A percentile compares a stretch with the other conserved stretches of the same genome.
Conservation (phyloP, 2,797 vertebrate species). For the Schizothorax lantsangensis region DNA sequence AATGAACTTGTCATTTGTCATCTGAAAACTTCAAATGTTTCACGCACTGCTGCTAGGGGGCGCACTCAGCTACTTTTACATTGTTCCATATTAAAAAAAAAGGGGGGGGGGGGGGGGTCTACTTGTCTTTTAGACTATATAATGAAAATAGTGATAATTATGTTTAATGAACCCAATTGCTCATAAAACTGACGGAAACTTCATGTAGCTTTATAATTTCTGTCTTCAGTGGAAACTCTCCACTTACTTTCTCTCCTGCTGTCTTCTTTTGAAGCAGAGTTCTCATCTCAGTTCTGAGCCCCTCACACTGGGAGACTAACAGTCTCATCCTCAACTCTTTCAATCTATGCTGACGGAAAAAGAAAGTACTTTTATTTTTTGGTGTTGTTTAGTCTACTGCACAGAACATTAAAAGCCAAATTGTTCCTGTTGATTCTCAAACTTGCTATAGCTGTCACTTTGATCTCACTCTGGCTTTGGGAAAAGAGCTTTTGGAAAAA, state of each 20-base stretch:
- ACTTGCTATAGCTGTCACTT: not conserved
- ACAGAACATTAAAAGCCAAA: not conserved
- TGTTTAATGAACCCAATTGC: slow-evolving; percentile 30
- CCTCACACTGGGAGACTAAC: slow-evolving; percentile 26
- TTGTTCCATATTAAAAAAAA: not conserved
- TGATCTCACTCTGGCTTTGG: not conserved
- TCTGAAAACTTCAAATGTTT: too few species aligned
- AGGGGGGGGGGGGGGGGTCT: not conserved
- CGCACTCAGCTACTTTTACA: not conserved
- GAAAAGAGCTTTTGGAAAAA: slow-evolving; percentile 15
- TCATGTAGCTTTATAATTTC: not conserved
- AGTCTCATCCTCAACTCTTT: not conserved
- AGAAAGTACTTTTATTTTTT: not conserved
- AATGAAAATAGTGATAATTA: slow-evolving; percentile 10
- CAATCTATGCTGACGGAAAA: not conserved
- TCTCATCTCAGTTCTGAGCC: slow-evolving; percentile 4
- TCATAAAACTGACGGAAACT: slow-evolving; percentile 13
- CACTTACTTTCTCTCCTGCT: slow-evolving; percentile 11
- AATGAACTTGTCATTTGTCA: too few species aligned
- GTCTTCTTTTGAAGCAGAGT: slow-evolving; percentile 25
- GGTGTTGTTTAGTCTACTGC: slow-evolving; percentile 32
- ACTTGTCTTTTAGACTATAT: slow-evolving; percentile 10
- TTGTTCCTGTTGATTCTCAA: slow-evolving; percentile 14
- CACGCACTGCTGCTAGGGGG: not conserved
- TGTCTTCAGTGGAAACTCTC: slow-evolving; percentile 2